Conservation (phyloP, 2,888 invertebrate species). For the Smittia aterrima region DNA sequence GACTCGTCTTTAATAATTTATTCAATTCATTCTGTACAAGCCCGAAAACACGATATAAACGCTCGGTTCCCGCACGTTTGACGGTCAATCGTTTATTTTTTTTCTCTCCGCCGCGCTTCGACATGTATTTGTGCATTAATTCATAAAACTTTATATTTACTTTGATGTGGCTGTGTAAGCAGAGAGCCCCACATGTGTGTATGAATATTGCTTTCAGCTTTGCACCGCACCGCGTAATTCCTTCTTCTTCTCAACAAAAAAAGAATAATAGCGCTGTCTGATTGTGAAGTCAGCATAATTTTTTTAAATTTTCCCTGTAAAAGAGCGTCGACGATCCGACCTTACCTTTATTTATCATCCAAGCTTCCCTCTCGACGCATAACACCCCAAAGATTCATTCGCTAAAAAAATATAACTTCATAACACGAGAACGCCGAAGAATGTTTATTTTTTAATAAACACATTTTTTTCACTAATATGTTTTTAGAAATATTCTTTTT, state of each 20-base stretch:
- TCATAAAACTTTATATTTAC: slow-evolving; percentile 7
- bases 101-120: not conserved
- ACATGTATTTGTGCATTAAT: slow-evolving; percentile 34
- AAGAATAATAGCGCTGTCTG: not conserved
- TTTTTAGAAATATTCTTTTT: not conserved
- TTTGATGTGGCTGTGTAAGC: not conserved
- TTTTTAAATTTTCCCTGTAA: not conserved
- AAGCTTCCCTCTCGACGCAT: not conserved
- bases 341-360: slow-evolving; percentile 21
- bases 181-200: slow-evolving; percentile 12
- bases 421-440: slow-evolving; percentile 3
- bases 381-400: not conserved
- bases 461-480: slow-evolving; percentile 1
- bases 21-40: not conserved
- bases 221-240: slow-evolving; percentile 6
- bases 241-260: not conserved
- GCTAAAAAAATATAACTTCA: not conserved
- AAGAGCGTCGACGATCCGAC: not conserved
- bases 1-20: slow-evolving; percentile 5
- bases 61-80: slow-evolving; percentile 36
- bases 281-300: not conserved
- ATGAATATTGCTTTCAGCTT: not conserved
- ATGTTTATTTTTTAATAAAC: slow-evolving; percentile 11
- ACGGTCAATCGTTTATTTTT: slow-evolving; percentile 22
- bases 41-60: not conserved